phyloP scores from a whole-genome alignment of 2,888 invertebrate genomes.

The Empis stercorea region DNA sequence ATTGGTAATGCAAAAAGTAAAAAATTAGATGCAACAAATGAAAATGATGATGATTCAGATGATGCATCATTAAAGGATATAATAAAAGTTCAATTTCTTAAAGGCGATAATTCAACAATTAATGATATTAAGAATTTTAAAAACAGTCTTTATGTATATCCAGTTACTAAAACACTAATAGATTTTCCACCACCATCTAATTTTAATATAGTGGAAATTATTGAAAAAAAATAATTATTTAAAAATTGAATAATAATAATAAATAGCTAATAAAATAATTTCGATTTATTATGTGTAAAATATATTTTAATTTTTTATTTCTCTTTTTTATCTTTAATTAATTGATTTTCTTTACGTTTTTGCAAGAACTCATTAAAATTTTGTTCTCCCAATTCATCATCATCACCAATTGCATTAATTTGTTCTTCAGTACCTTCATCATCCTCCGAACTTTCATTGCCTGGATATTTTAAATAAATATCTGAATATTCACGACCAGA shows the following conservation, averaged over 20 bases:
- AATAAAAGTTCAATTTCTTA: not conserved
- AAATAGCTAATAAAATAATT: not conserved
- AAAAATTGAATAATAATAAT: not conserved
- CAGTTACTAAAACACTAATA: constrained; percentile 20
- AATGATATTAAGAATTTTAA: constrained; percentile 27
- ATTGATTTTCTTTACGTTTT: constrained; percentile 21
- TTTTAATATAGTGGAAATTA: not conserved
- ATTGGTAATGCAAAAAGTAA: constrained; percentile 6
- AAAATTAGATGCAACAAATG: constrained; percentile 2
- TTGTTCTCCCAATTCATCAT: constrained; percentile 26
- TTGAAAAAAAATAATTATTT: not conserved
- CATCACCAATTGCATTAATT: constrained; percentile 19
- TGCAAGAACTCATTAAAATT: constrained; percentile 31
- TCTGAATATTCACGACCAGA: constrained; percentile 52
- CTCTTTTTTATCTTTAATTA: constrained; percentile 14
- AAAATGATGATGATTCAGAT: constrained; percentile 7
- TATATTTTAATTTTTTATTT: not conserved
- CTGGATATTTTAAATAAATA: constrained; percentile 60
- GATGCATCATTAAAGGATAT: constrained; percentile 16
- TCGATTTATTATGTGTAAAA: not conserved
- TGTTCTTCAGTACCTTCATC: constrained; percentile 53
- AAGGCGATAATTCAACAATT: constrained; percentile 25
- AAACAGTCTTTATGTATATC: constrained; percentile 25
- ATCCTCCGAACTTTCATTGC: constrained; percentile 61
- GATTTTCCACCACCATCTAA: constrained; percentile 9